phyloP scores from a whole-genome alignment of 2,888 invertebrate species.

The Amblyjoppa fuscipennis region DNA sequence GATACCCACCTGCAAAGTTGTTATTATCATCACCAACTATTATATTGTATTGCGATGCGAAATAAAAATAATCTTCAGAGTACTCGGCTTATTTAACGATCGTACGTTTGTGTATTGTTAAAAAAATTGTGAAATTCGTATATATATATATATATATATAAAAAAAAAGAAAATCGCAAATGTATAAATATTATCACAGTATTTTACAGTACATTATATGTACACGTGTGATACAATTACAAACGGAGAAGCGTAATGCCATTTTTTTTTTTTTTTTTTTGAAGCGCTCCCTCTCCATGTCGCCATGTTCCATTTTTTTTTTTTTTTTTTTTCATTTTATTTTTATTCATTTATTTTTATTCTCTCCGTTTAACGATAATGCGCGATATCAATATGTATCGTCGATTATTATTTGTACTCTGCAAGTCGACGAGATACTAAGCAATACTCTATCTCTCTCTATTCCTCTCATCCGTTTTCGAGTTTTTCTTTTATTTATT shows the following conservation, averaged over 20 bases:
- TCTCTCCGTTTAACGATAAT: conserved; percentile 51
- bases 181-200: conserved; percentile 84
- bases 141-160: conserved; percentile 45
- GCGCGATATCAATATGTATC: conserved; percentile 71
- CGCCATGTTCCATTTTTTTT: conserved; percentile 34
- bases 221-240: conserved; percentile 80
- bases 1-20: conserved; percentile 55
- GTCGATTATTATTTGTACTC: conserved; percentile 77
- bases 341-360: conserved; percentile 24
- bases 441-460: conserved; percentile 61
- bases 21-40: not conserved
- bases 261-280: not conserved
- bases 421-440: conserved; percentile 77
- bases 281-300: conserved; percentile 33
- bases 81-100: conserved; percentile 64
- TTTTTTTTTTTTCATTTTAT: conserved; percentile 43
- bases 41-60: not conserved
- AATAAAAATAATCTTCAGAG: conserved; percentile 56
- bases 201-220: conserved; percentile 83
- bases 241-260: conserved; percentile 50
- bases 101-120: conserved; percentile 70
- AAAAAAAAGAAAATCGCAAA: conserved; percentile 55
- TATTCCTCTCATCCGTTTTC: conserved; percentile 55
- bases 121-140: conserved; percentile 64
- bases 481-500: not conserved